Base-by-base conservation (phyloP, 2,888 invertebrate species). In the Callinectes sapidus region DNA sequence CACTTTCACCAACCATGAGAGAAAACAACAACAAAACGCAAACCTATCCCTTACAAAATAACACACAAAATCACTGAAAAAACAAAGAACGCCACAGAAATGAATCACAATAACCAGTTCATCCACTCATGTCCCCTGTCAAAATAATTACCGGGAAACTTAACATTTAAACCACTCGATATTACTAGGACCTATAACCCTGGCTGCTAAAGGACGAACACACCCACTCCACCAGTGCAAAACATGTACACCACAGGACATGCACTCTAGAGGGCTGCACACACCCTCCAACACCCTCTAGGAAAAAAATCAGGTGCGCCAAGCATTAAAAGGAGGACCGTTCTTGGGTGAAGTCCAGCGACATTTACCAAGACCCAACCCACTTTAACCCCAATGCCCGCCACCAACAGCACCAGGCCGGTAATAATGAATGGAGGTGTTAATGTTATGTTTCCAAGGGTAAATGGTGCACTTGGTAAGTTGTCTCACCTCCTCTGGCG, bases 401-500 rank as follows among this genome's bases (percentile, higher is more conserved):
- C 32, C 42, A 5, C 48, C 48, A 87, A 5, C 48, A 54, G 3
- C n/a, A 54, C 87, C 48, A 54, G n/a, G n/a, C 13, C 1, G 87
- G 10, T 2, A 71, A 10, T 23, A 86, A 18, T 23, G 48, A 18
- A 35, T 48, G n/a, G 23, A 0, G 28, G 42, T n/a, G 28, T 10
- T 35, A 14, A 54, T 23, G 35, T 61, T 8, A 71, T n/a, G 39
- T 16, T 32, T 89, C 61, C 13, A 61, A 66, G 10, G 10, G 32
- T 32, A 6, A 61, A 35, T 55, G 14, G 35, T 61, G 16, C 32
- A 28, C 86, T 3, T 55, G 35, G 16, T 54, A 42, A 35, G 48
- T 54, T 35, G 66, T 5, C 32, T 32, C n/a, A 93, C 93, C 93
- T 93, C 93, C 42, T 93, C 93, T 54, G 93, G 93, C 61, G 93